Conservation (phyloP, 2,797 vertebrate genomes). For the Pampus argenteus region DNA sequence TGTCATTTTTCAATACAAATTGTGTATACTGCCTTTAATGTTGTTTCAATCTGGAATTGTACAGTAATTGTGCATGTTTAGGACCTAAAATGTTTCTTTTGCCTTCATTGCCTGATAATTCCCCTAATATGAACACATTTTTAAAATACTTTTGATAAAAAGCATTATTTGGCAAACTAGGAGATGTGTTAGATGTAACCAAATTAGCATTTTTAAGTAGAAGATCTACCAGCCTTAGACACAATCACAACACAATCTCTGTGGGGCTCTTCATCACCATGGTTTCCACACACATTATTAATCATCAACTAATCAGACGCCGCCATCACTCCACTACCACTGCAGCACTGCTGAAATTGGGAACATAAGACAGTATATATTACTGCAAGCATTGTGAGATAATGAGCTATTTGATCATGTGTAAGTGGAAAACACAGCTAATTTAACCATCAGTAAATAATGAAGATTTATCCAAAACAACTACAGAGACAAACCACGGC, state of each 20-base stretch:
- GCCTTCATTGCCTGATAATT: neutral
- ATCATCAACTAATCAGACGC: conserved; percentile 37
- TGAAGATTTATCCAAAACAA: neutral
- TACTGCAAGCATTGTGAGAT: neutral
- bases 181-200: neutral
- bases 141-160: neutral
- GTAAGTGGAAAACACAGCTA: conserved; percentile 10
- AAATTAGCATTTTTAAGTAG: conserved; percentile 9
- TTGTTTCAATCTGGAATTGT: neutral
- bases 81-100: no score
- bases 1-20: neutral
- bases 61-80: neutral
- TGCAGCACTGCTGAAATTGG: neutral
- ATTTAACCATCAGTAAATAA: conserved; percentile 11
- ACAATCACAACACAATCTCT: conserved; percentile 6
- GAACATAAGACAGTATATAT: neutral
- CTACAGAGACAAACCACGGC: conserved; percentile 12
- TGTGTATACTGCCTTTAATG: neutral
- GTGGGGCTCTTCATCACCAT: conserved; percentile 25
- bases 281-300: conserved; percentile 40
- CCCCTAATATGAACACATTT: neutral
- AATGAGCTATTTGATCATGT: neutral
- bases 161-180: neutral
- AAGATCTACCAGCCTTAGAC: conserved; percentile 7
- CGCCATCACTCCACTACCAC: neutral